Percentiles rank a stretch among this genome's conserved stretches.
Conservation (phyloP, 2,797 vertebrate genomes). For the Prionace glauca region DNA sequence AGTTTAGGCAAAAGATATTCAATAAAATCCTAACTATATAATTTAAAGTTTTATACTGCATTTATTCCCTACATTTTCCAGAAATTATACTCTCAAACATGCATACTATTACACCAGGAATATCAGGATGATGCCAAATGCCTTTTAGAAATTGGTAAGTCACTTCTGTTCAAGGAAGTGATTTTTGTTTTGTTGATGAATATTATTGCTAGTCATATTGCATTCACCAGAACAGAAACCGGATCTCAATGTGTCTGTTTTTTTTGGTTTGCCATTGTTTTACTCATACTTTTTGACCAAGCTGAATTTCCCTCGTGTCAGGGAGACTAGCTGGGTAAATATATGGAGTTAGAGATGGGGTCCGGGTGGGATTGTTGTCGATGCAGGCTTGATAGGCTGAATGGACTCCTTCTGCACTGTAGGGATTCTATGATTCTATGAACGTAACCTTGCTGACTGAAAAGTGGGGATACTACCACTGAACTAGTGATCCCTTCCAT, state of each 20-base stretch:
- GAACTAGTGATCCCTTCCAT: background rate
- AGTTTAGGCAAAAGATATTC: background rate
- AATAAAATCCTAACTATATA: background rate
- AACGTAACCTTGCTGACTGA: background rate
- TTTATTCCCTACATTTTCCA: background rate
- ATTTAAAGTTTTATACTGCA: background rate
- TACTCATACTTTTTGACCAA: background rate
- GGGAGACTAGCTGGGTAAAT: too few species aligned
- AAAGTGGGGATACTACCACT: background rate
- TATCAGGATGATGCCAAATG: background rate
- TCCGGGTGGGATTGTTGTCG: too few species aligned
- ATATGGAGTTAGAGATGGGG: too few species aligned
- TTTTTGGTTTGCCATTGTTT: background rate
- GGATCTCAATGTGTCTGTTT: background rate
- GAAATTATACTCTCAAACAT: background rate
- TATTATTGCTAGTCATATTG: background rate
- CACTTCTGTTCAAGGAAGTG: background rate
- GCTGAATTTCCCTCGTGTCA: too few species aligned
- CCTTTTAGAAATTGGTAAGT: background rate
- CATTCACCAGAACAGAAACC: background rate
- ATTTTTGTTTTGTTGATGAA: background rate
- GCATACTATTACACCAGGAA: background rate
- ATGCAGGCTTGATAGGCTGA: too few species aligned
- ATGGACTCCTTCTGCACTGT: too few species aligned
- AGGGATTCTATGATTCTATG: too few species aligned